These are phyloP conservation scores for Anoplopoma fimbria DNA, from an alignment of 2,113 vertebrate genomes.

Conservation along the genomic window DNA sequence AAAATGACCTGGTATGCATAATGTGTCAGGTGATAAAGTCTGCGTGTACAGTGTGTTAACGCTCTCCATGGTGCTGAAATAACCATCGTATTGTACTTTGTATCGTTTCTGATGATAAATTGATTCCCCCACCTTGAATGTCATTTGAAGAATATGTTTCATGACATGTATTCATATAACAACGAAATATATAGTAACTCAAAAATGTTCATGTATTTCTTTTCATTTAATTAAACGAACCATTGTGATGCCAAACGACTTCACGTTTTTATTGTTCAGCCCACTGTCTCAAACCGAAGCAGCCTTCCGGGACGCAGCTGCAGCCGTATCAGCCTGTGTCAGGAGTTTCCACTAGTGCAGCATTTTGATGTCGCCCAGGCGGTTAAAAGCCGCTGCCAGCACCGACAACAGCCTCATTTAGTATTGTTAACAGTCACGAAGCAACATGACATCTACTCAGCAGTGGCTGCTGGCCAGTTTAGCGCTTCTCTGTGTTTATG, in stretches of 20 bases:
- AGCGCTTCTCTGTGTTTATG: constrained; percentile 60
- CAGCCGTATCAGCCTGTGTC: constrained; percentile 77
- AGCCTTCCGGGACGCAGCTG: constrained; percentile 71
- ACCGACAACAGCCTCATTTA: constrained; percentile 10
- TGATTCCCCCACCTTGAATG: background rate
- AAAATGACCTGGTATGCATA: background rate
- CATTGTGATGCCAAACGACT: background rate
- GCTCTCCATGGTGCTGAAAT: constrained; percentile 22
- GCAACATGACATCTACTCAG: constrained; percentile 68
- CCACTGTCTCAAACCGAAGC: constrained; percentile 52
- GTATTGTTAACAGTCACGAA: background rate
- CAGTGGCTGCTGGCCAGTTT: constrained; percentile 52
- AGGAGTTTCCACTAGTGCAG: constrained; percentile 66
- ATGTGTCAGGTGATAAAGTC: background rate
- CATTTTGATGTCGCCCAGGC: constrained; percentile 66
- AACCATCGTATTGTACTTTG: background rate
- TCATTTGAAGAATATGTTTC: background rate
- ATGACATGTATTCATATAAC: background rate
- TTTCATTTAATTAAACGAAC: background rate
- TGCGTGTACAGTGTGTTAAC: background rate
- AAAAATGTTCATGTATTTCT: background rate
- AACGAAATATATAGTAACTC: background rate
- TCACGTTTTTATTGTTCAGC: background rate
- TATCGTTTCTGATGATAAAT: background rate
- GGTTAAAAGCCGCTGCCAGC: constrained; percentile 38